A percentile compares a stretch with the other conserved stretches of the same genome.
Conservation (phyloP, 1,140 invertebrate genomes). For the Ectropis grisescens region DNA sequence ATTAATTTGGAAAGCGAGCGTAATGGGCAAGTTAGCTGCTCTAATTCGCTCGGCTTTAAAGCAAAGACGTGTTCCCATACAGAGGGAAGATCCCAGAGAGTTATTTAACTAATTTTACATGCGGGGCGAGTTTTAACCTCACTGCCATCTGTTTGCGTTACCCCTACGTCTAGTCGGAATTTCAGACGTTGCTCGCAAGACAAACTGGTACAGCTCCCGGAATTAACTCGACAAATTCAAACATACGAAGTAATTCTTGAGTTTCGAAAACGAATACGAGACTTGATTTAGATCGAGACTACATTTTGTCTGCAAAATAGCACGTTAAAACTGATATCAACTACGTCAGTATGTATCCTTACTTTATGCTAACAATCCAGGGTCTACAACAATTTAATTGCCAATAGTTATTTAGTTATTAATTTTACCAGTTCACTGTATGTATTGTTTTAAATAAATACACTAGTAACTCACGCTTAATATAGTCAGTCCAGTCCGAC, state of each 20-base stretch:
- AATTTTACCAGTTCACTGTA: no score
- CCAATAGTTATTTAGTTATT: no score
- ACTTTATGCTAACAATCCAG: no score
- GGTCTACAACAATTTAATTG: no score
- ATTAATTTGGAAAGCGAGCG: conserved; percentile 47
- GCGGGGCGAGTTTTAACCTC: conserved; percentile 48
- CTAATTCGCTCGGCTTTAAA: conserved; percentile 50
- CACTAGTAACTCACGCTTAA: no score
- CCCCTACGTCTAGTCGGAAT: conserved; percentile 7
- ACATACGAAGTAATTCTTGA: conserved; percentile 8
- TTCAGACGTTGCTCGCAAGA: conserved; percentile 14
- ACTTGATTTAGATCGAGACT: no score
- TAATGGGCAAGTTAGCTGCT: conserved; percentile 36
- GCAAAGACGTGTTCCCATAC: conserved; percentile 57
- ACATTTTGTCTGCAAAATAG: no score
- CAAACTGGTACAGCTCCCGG: conserved; percentile 17
- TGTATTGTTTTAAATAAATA: no score
- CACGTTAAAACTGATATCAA: no score
- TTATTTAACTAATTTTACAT: conserved; percentile 59
- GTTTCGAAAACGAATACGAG: no score
- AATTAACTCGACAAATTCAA: conserved; percentile 27
- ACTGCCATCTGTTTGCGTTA: conserved; percentile 39
- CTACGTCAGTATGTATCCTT: no score
- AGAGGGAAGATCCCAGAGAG: conserved; percentile 33
- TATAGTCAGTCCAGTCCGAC: no score